Percentiles rank a stretch among this genome's conserved stretches.
phyloP scores from a whole-genome alignment of 2,888 invertebrate species.

The Callyntrura sp. region DNA sequence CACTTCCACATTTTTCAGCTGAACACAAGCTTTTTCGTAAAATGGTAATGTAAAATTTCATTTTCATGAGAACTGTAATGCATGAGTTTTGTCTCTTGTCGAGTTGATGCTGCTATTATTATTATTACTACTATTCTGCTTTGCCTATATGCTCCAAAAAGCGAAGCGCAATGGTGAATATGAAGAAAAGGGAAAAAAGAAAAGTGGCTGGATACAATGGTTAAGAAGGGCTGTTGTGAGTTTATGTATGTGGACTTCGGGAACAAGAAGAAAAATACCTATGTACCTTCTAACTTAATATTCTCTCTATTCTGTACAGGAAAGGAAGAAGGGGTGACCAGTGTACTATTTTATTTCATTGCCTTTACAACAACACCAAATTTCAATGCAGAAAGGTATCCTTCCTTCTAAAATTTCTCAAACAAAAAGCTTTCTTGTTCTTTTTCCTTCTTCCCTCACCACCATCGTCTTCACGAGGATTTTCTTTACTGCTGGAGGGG shows the following conservation, averaged over 20 bases:
- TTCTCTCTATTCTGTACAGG: slow-evolving; percentile 16
- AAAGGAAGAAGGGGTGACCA: slow-evolving; percentile 65
- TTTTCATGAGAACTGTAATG: too few species aligned
- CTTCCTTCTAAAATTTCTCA: not conserved
- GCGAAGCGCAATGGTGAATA: too few species aligned
- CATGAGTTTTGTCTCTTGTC: too few species aligned
- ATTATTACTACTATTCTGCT: too few species aligned
- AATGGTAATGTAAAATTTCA: too few species aligned
- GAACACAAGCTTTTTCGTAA: too few species aligned
- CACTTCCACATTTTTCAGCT: too few species aligned
- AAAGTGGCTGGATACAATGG: not conserved
- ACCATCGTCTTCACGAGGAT: slow-evolving; percentile 12
- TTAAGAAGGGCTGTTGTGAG: not conserved
- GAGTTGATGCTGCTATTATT: too few species aligned
- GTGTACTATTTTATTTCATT: too few species aligned
- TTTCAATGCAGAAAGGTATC: too few species aligned
- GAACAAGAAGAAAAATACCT: not conserved
- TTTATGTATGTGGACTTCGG: slow-evolving; percentile 8
- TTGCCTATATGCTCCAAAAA: too few species aligned
- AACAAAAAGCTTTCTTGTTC: slow-evolving; percentile 5
- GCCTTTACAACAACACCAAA: too few species aligned
- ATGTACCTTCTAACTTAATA: not conserved
- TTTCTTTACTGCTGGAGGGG: slow-evolving; percentile 42
- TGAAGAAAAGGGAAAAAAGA: not conserved
- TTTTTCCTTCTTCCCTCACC: not conserved